phyloP scores from a whole-genome alignment of 2,113 vertebrate species.

The Scopus umbretta region DNA sequence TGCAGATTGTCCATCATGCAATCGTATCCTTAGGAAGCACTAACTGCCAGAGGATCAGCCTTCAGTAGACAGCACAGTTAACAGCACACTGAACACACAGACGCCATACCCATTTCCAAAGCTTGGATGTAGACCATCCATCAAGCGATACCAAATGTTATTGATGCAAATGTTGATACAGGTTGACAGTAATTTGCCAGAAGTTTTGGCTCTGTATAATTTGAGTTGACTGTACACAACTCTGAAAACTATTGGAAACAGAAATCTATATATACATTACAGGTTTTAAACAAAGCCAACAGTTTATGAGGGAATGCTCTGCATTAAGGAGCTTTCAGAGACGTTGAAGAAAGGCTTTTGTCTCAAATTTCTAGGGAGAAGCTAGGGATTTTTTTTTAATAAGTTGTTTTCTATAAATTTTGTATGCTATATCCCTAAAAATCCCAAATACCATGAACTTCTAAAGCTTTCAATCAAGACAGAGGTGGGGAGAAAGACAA shows the following conservation, averaged over 20 bases:
- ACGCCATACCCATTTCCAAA: not conserved
- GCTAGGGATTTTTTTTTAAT: not conserved
- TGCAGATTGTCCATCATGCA: not conserved
- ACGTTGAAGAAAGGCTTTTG: not conserved
- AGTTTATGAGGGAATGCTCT: not conserved
- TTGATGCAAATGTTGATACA: not conserved
- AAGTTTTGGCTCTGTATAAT: constrained; percentile 1
- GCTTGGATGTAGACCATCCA: not conserved
- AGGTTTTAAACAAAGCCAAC: not conserved
- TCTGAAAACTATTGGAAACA: constrained; percentile 13
- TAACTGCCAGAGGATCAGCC: not conserved
- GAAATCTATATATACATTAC: not conserved
- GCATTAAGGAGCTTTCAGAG: not conserved
- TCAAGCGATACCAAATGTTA: not conserved
- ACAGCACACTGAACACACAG: not conserved
- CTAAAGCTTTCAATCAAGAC: not conserved
- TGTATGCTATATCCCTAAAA: not conserved
- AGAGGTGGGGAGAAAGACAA: not conserved
- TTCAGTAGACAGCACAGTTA: not conserved
- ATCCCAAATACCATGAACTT: not conserved
- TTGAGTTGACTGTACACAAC: not conserved
- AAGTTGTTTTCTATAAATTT: not conserved
- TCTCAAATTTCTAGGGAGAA: not conserved
- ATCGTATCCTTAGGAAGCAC: not conserved
- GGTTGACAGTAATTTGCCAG: constrained; percentile 1